Base-by-base conservation (phyloP, 2,888 invertebrate genomes). In the Bellardia pandia region DNA sequence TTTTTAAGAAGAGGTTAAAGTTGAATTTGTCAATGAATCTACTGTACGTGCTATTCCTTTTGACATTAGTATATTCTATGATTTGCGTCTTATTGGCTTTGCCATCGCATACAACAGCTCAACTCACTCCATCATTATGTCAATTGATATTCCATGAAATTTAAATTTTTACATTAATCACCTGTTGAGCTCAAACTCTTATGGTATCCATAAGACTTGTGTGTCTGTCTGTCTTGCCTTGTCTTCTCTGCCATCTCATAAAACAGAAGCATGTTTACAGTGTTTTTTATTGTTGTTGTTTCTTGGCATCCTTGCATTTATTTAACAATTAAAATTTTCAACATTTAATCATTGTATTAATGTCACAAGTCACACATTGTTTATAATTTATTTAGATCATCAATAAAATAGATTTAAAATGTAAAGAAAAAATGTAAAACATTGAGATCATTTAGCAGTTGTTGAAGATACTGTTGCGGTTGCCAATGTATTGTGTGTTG, bases 101-200 rank as follows among this genome's bases (percentile, higher is more conserved):
- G 40, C 30, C 62, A 75, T 9, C 51, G 37, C 14, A 72, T 37
- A 74, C 40, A 75, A 74, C 72, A 81, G 69, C 72, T 68, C 53
- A 53, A 83, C 64, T 83, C 83, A 82, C 78, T 87, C 85, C 81
- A 87, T 87, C 87, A 87, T 87, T 87, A 85, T 87, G 87, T 87
- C 87, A 87, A 87, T 87, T 87, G 87, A 85, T 87, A 87, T 87
- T 87, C 87, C 87, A 87, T 81, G 87, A 87, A 87, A 87, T 87
- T 81, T 81, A 84, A 66, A 72, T 86, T 86, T 84, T 84, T 76
- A 68, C 75, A 85, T 56, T 85, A 82, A 84, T 84, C 84, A 84
- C 86, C 80, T 80, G 76, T 80, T 77, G 76, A 79, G 82, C 53
- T 77, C 33, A 74, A 77, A 66, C 64, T 77, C 51, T 72, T 86